phyloP scores from a whole-genome alignment of 1,140 invertebrate genomes.

The Amphibalanus amphitrite region DNA sequence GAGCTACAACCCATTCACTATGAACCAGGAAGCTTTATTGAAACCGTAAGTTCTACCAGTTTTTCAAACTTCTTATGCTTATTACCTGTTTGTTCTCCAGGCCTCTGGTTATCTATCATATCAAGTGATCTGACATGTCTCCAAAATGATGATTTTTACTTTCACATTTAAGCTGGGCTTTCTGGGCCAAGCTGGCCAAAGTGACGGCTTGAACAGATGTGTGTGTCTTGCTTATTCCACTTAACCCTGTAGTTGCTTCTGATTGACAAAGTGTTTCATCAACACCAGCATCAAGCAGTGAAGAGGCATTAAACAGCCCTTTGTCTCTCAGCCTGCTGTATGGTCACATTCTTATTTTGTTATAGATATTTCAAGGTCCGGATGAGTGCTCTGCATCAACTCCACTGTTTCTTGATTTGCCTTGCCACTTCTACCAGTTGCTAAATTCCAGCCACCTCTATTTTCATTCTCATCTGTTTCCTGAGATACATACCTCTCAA shows the following conservation, averaged over 20 bases:
- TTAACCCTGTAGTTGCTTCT: too few relatives aligned
- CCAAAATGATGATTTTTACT: neutral
- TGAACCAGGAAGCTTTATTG: neutral
- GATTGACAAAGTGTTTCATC: too few relatives aligned
- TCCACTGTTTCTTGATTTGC: neutral
- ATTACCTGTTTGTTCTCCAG: neutral
- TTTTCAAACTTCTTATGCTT: neutral
- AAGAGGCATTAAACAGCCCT: too few relatives aligned
- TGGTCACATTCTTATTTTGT: too few relatives aligned
- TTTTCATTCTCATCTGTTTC: conserved; percentile 5
- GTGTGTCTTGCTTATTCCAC: too few relatives aligned
- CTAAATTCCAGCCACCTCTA: neutral
- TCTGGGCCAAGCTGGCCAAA: too few relatives aligned
- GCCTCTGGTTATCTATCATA: neutral
- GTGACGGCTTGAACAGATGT: too few relatives aligned
- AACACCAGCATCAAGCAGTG: too few relatives aligned
- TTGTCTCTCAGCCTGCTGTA: too few relatives aligned
- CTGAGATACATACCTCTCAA: too few relatives aligned
- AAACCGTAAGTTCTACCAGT: conserved; percentile 34
- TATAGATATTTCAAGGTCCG: too few relatives aligned
- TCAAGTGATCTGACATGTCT: neutral
- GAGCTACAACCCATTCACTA: neutral
- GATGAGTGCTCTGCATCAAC: too few relatives aligned
- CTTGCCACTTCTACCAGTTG: neutral
- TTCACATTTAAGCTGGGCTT: neutral